Conservation (phyloP, 2,113 vertebrate genomes). For the Coptodon bakossiorum region DNA sequence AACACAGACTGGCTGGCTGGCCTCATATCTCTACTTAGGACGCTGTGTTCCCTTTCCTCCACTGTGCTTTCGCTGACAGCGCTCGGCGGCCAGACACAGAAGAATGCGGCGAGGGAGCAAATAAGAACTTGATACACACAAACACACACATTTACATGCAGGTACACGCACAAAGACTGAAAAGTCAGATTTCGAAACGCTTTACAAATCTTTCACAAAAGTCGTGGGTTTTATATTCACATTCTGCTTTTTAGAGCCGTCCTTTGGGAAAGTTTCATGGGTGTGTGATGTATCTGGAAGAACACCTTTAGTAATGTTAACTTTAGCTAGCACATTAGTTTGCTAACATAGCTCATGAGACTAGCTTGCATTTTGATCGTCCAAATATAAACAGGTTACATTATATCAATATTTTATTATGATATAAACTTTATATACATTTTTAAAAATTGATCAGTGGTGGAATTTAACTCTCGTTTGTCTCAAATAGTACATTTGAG, state of each 20-base stretch:
- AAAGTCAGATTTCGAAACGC: constrained; percentile 7
- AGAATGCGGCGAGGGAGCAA: constrained; percentile 54
- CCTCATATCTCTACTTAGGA: constrained; percentile 60
- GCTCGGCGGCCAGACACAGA: constrained; percentile 52
- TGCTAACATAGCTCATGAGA: not conserved
- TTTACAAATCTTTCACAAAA: not conserved
- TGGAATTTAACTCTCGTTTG: not conserved
- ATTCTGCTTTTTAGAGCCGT: not conserved
- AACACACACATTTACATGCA: not conserved
- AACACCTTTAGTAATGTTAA: not conserved
- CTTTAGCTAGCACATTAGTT: not conserved
- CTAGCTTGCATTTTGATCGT: not conserved
- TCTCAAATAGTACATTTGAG: not conserved
- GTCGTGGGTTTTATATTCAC: not conserved
- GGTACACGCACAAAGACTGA: not conserved
- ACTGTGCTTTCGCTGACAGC: constrained; percentile 37
- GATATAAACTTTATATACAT: not conserved
- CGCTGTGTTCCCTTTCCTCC: constrained; percentile 58
- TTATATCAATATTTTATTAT: not conserved
- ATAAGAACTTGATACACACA: constrained; percentile 15
- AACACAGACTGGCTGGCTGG: constrained; percentile 60
- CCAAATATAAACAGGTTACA: not conserved
- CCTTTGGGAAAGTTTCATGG: not conserved
- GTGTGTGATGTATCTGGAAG: not conserved
- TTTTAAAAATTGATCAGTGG: not conserved